phyloP scores from a whole-genome alignment of 2,797 vertebrate genomes.

The Synanceia verrucosa region DNA sequence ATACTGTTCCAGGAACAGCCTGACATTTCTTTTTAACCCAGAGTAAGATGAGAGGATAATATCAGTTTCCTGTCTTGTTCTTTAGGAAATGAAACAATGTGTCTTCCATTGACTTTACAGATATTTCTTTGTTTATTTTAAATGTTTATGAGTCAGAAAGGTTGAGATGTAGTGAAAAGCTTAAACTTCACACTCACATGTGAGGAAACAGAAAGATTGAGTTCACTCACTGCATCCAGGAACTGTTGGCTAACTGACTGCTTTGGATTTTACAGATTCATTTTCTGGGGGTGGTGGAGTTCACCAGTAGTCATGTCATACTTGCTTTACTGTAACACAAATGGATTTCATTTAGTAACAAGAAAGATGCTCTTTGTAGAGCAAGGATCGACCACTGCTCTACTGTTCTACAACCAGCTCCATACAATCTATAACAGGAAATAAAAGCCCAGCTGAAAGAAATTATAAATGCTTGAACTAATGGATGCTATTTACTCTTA shows the following conservation, averaged over 20 bases:
- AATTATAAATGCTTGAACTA: no score
- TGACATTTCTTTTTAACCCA: not conserved
- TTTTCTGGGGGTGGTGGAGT: no score
- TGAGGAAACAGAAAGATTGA: not conserved
- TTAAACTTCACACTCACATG: not conserved
- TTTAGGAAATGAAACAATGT: not conserved
- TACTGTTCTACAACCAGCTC: no score
- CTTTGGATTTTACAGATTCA: no score
- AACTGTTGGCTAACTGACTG: not conserved
- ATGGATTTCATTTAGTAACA: no score
- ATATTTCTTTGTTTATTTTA: not conserved
- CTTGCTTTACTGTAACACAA: no score
- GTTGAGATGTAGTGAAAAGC: not conserved
- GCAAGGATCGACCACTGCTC: no score
- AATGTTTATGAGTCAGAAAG: not conserved
- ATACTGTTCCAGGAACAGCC: not conserved
- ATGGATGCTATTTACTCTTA: no score
- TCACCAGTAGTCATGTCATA: no score
- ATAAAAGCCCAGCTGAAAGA: no score
- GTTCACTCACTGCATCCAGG: not conserved
- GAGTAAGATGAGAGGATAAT: not conserved
- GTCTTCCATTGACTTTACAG: not conserved
- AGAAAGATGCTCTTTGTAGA: no score
- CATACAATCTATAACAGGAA: no score
- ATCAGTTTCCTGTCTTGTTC: not conserved